Evolutionary conservation across 2,113 vertebrate species (phyloP), one percentile per base, ranked within the genome.

Genomic region (Eudorcas thomsonii): DNA sequence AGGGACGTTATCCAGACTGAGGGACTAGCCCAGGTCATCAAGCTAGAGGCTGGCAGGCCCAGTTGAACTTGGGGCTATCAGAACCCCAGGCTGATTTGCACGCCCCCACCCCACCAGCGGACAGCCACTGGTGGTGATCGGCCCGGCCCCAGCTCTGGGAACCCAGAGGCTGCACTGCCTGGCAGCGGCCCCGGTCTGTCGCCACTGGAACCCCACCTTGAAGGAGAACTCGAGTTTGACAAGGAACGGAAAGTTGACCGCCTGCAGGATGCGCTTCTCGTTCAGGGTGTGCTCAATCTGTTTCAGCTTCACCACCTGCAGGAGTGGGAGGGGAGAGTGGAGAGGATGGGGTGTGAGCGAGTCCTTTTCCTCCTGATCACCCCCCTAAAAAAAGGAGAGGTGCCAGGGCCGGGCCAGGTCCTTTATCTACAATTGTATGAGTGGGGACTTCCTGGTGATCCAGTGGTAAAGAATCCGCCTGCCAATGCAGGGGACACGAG

Each of bases 221-320:
- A 99, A 99, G 81, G 99, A 99, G 98, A 99, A 99, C 97, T 99
- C 99, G 71, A 99, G 98, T 86, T 97, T 99, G 93, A 99, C 99
- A 45, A 99, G 99, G 98, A 99, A 99, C 57, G 99, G 99, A 90
- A 99, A 99, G 98, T 99, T 99, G 98, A 99, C 99, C 0, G 99
- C 99, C 98, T 99, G 99, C 86, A 99, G 99, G 94, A 99, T 99
- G 96, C 99, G 99, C 97, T 99, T 99, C 98, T 99, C 99, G 13
- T 99, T 99, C 92, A 99, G 98, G 36, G 99, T 99, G 98, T 99
- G 99, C 97, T 99, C 99, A 4, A 99, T 99, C 98, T 99, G 99
- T 98, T 99, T 99, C 98, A 99, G 99, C 97, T 99, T 99, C 88
- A 99, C 99, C 96, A 99, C 99, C 99, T 99, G 81, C 0, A 9